A percentile compares a stretch with the other conserved stretches of the same genome.
Evolutionary conservation across 1,140 invertebrate species (phyloP).

Genomic region (Gyrodactylus bullatarudis): DNA sequence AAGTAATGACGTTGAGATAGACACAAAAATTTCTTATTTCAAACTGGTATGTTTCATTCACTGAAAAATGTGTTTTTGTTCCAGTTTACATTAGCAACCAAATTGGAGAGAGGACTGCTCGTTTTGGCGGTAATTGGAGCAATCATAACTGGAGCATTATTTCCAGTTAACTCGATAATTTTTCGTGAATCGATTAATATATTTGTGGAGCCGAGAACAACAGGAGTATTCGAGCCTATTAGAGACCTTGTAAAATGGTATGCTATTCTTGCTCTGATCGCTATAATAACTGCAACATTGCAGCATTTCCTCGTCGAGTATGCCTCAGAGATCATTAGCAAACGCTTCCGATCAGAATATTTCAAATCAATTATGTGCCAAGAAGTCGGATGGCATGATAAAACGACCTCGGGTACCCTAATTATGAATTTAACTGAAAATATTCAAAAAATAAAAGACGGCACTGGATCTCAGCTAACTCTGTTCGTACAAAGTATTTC

Average conservation of each 20-base stretch:
- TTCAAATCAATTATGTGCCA: conserved; percentile 40
- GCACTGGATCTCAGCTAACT: conserved; percentile 50
- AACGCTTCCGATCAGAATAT: conserved; percentile 33
- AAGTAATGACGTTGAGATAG: no score
- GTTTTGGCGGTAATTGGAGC: background rate
- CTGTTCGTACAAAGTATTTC: conserved; percentile 28
- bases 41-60: no score
- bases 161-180: background rate
- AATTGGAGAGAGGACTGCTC: background rate
- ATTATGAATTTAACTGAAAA: conserved; percentile 54
- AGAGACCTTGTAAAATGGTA: background rate
- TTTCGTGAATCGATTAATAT: background rate
- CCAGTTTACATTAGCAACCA: no score
- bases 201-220: background rate
- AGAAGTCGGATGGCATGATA: conserved; percentile 64
- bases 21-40: no score
- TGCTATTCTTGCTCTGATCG: background rate
- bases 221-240: background rate
- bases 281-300: background rate
- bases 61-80: no score
- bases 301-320: background rate
- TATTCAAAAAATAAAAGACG: conserved; percentile 48
- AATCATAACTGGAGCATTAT: background rate
- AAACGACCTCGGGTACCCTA: conserved; percentile 46
- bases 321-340: background rate